phyloP scores from a whole-genome alignment of 2,888 invertebrate species.

The Sarcophaga variegata region DNA sequence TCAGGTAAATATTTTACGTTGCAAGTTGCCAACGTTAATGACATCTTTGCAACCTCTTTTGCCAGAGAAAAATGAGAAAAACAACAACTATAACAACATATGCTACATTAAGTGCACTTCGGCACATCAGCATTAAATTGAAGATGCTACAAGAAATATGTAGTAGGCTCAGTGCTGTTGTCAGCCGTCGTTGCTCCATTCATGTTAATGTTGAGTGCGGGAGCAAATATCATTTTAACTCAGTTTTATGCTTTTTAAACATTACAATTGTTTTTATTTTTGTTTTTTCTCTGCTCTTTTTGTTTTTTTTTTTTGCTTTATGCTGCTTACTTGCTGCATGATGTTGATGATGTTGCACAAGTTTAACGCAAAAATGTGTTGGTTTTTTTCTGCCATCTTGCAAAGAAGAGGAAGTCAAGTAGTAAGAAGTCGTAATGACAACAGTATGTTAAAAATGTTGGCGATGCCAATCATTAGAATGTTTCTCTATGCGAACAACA shows the following conservation, averaged over 20 bases:
- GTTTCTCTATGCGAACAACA: conserved; percentile 49
- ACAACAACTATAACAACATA: background rate
- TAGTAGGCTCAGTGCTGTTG: background rate
- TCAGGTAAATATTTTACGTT: conserved; percentile 49
- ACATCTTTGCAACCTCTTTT: conserved; percentile 51
- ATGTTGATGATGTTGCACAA: conserved; percentile 58
- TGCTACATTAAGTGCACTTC: conserved; percentile 17
- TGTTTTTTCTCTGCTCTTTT: no score
- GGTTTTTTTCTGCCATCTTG: background rate
- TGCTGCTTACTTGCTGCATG: conserved; percentile 9
- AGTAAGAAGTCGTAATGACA: conserved; percentile 17
- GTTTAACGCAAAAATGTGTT: conserved; percentile 17
- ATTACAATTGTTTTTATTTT: conserved; percentile 37
- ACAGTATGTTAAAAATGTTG: conserved; percentile 67
- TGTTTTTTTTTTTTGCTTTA: conserved; percentile 25
- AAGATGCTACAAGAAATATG: conserved; percentile 39
- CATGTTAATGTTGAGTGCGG: conserved; percentile 68
- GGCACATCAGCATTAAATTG: conserved; percentile 48
- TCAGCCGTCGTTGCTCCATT: background rate
- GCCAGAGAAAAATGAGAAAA: background rate
- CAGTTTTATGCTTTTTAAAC: conserved; percentile 65
- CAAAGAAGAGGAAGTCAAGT: conserved; percentile 21
- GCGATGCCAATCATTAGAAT: conserved; percentile 72
- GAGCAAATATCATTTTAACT: conserved; percentile 72
- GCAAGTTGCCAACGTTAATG: conserved; percentile 47